These are phyloP conservation scores for Melanerpes formicivorus DNA, from an alignment of 2,113 vertebrate genomes.

Conservation along the genomic window DNA sequence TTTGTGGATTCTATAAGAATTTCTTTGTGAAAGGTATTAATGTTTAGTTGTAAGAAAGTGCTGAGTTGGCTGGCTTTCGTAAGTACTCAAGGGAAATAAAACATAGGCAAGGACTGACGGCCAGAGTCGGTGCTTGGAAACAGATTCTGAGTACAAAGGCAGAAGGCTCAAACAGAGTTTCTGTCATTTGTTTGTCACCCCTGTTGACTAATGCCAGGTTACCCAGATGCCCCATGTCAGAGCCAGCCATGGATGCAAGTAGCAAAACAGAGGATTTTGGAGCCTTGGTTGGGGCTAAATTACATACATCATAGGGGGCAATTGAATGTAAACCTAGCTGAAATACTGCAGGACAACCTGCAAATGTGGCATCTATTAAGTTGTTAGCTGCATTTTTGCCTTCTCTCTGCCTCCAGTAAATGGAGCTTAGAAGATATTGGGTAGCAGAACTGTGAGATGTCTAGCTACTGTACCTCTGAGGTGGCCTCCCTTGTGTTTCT, in stretches of 20 bases:
- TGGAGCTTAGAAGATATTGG: neutral
- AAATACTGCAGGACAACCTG: neutral
- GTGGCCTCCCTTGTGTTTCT: rapidly evolving
- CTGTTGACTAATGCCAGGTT: neutral
- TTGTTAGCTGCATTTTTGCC: neutral
- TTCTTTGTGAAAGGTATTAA: neutral
- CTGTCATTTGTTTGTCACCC: neutral
- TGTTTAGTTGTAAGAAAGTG: neutral
- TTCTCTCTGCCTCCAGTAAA: neutral
- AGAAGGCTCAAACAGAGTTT: neutral
- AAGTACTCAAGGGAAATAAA: neutral
- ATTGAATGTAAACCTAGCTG: neutral
- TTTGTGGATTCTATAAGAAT: neutral
- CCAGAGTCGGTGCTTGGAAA: neutral
- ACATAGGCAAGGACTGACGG: rapidly evolving
- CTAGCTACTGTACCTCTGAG: neutral
- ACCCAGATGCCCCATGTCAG: neutral
- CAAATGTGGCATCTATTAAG: neutral
- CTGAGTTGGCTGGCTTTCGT: neutral
- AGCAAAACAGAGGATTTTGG: neutral
- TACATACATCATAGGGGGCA: neutral
- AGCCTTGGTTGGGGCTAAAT: neutral
- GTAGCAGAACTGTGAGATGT: neutral
- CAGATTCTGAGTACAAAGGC: neutral
- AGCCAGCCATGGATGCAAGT: neutral